Evolutionary conservation across 2,888 invertebrate species (phyloP).

Genomic region (Acrobasis consociella): DNA sequence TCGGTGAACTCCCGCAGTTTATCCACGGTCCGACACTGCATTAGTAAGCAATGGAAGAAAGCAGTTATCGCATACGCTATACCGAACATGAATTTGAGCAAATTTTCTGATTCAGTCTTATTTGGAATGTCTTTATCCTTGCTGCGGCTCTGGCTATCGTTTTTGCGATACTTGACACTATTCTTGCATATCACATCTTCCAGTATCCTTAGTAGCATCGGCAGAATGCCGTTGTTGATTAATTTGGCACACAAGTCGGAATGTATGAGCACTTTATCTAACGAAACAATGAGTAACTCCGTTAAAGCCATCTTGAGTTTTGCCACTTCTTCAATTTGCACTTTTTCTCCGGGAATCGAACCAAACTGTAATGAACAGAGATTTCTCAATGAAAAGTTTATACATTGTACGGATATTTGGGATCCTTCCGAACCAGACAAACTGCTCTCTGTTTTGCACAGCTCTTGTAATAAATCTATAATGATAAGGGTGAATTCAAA

Average conservation of each 20-base stretch:
- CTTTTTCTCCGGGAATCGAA: constrained; percentile 59
- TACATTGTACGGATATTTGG: constrained; percentile 81
- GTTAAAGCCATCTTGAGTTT: constrained; percentile 81
- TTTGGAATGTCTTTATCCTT: constrained; percentile 44
- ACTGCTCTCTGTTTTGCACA: constrained; percentile 79
- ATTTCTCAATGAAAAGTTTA: constrained; percentile 84
- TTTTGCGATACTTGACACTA: constrained; percentile 49
- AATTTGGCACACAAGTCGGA: constrained; percentile 81
- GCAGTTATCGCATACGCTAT: constrained; percentile 82
- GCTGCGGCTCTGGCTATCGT: constrained; percentile 47
- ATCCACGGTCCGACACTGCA: constrained; percentile 79
- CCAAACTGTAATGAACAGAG: constrained; percentile 84
- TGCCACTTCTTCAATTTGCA: constrained; percentile 60
- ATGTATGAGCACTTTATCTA: constrained; percentile 80
- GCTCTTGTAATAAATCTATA: constrained; percentile 78
- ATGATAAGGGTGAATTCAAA: constrained; percentile 83
- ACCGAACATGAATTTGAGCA: constrained; percentile 84
- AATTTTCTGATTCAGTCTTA: constrained; percentile 72
- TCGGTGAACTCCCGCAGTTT: constrained; percentile 82
- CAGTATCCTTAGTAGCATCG: constrained; percentile 82
- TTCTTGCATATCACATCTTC: constrained; percentile 80
- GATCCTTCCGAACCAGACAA: constrained; percentile 78
- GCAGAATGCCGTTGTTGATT: constrained; percentile 84
- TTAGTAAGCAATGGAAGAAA: constrained; percentile 82
- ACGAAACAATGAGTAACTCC: constrained; percentile 80